Evolutionary conservation across 1,140 invertebrate genomes (phyloP), one percentile per base, ranked within the genome.

Genomic region (Panonychus citri): DNA sequence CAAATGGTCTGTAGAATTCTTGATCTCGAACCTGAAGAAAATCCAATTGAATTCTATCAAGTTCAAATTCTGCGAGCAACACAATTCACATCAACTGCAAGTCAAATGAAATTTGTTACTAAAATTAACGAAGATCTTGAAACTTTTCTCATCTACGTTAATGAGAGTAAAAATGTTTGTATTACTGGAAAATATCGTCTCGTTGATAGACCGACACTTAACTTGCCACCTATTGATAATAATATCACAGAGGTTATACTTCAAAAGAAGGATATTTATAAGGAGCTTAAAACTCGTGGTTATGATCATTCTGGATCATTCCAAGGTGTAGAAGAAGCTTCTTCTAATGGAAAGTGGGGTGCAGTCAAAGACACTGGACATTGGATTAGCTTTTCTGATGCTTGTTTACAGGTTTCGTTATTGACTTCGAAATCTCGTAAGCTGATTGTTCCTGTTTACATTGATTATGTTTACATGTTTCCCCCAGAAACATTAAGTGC

Each of bases 281-380:
- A 94, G 67, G 88, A 93, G 67, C 71, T 96, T 15, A 70, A 85
- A 59, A 74, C 95, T 0, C 74, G 90, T 58, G 93, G 90, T 3
- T 96, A 96, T 66, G 85, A 95, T 66, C 96, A 96, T 68, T 71
- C 71, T 13, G 83, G 83, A 50, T 71, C 81, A 17, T 97, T 96
- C 75, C 78, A 81, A 60, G 89, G 83, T 37, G 80, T 90, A 58
- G 66, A 72, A 2, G 65, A 73, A n/a, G 73, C 55, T 24, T n/a
- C 17, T 3, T 17, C n/a, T 19, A 50, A 57, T 56, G 58, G 55
- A 19, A 13, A 78, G 0, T 79, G 85, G 62, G 78, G 79, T 60
- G 71, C 77, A 63, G 68, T 89, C 37, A 68, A 76, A 56, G 95
- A 89, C 89, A 75, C 76, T 19, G 76, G 79, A 50, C 83, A 94